Base-by-base conservation (phyloP, 2,113 vertebrate genomes). In the Eulemur macaco region DNA sequence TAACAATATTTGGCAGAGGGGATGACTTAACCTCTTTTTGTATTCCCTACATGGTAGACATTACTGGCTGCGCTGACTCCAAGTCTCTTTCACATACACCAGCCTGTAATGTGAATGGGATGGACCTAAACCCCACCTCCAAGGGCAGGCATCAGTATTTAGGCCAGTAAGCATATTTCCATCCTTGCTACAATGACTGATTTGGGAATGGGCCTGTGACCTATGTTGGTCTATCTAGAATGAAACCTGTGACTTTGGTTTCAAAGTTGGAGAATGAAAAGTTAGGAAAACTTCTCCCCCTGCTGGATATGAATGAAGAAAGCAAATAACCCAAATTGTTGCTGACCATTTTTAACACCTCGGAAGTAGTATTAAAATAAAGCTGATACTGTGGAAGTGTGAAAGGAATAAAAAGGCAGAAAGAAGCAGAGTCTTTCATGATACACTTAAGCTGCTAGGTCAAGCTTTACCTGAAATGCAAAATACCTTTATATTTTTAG, bases 281-380 rank as follows among this genome's bases (percentile, higher is more conserved):
- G 47, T 47, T 78, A 60, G 47, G 58, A 56, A 92, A 88, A 95
- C 68, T 37, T 80, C 39, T 84, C 64, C 88, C 76, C 76, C 66
- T 91, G 82, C 95, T 94, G 39, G 81, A 87, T 58, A 50, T 25
- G 63, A 56, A 29, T 54, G 63, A 88, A 50, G 80, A 84, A 83
- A 52, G 23, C 86, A 88, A 50, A 52, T 4, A 60, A 58, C 34
- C 6, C 52, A 86, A 66, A 85, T 31, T 50, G 14, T 34, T 68
- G 60, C 23, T 89, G 31, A 80, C 17, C 7, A 34, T 56, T 71
- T 56, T 86, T 31, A 63, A 83, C 27, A 88, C 39, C 6, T n/a
- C 2, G 13, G 25, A 87, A 45, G 27, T 50, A 71, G n/a, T 29
- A 63, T 17, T 76, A 42, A 13, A 76, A 58, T 87, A 56, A 76